Conservation (phyloP, 2,113 vertebrate genomes). For the Salvator merianae region DNA sequence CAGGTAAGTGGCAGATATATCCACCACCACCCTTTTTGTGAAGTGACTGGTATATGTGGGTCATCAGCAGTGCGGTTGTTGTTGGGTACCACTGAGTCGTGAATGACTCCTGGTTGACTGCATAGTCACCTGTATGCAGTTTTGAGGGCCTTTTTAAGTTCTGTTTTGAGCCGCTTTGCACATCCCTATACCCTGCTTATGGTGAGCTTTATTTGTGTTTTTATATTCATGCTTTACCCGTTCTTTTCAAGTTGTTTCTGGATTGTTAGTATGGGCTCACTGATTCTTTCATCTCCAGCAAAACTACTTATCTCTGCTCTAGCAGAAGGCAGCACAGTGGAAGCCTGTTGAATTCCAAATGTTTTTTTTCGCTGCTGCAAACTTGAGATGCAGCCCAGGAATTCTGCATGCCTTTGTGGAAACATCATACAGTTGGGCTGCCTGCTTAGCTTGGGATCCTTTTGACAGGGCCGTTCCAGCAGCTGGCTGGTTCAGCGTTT, state of each 20-base stretch:
- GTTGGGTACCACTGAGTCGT: too few species aligned
- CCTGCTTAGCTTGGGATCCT: neutral
- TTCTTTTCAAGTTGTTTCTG: neutral
- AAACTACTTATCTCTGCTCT: neutral
- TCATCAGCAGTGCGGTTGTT: too few species aligned
- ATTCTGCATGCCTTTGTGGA: neutral
- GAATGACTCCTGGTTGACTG: too few species aligned
- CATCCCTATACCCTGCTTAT: neutral
- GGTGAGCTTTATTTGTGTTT: neutral
- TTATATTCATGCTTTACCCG: neutral
- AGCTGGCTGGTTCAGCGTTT: neutral
- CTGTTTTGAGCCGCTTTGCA: too few species aligned
- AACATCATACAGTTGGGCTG: neutral
- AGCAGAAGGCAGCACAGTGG: neutral
- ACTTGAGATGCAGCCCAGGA: too few species aligned
- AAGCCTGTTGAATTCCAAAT: neutral
- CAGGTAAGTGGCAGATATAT: too few species aligned
- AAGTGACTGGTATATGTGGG: too few species aligned
- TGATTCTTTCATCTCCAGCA: neutral
- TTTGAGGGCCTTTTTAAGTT: too few species aligned
- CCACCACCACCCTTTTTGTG: too few species aligned
- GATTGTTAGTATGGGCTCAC: neutral
- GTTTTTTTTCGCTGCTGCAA: neutral
- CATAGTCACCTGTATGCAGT: too few species aligned
- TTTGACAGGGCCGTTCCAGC: neutral